Evolutionary conservation across 2,888 invertebrate genomes (phyloP).

Genomic region (Pandemis corylana): DNA sequence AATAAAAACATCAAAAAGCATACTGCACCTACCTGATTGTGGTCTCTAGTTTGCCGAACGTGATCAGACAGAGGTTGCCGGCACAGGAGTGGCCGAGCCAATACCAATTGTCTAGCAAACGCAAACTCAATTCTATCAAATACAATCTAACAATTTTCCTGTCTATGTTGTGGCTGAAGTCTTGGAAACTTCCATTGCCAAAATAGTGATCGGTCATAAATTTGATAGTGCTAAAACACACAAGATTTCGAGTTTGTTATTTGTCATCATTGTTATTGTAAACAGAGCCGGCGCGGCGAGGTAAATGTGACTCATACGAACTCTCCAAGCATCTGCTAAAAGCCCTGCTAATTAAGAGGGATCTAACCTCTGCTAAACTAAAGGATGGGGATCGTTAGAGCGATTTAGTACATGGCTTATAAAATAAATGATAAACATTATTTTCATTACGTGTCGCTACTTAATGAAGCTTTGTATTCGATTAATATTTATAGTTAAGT

Average conservation of each 20-base stretch:
- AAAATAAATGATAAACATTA: not conserved
- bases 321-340: conserved; percentile 56
- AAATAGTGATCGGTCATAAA: conserved; percentile 26
- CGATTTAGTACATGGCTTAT: not conserved
- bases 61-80: conserved; percentile 76
- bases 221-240: conserved; percentile 31
- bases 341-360: conserved; percentile 54
- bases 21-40: conserved; percentile 76
- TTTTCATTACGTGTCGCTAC: not conserved
- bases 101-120: conserved; percentile 65
- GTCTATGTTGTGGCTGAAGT: conserved; percentile 42
- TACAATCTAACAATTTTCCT: conserved; percentile 52
- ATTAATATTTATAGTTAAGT: not conserved
- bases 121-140: conserved; percentile 53
- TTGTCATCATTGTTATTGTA: conserved; percentile 70
- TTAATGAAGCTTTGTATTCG: not conserved
- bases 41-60: conserved; percentile 79
- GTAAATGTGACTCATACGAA: conserved; percentile 57
- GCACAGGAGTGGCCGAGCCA: conserved; percentile 67
- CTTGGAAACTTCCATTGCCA: conserved; percentile 27
- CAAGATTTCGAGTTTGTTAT: conserved; percentile 50
- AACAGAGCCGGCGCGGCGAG: conserved; percentile 60
- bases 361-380: conserved; percentile 11
- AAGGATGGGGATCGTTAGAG: conserved; percentile 16
- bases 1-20: conserved; percentile 70